A percentile compares a stretch with the other conserved stretches of the same genome.
Conservation (phyloP, 30 jellyfish, hydroid and myxozoan genomes). For the Chrysaora quinquecirrha region DNA sequence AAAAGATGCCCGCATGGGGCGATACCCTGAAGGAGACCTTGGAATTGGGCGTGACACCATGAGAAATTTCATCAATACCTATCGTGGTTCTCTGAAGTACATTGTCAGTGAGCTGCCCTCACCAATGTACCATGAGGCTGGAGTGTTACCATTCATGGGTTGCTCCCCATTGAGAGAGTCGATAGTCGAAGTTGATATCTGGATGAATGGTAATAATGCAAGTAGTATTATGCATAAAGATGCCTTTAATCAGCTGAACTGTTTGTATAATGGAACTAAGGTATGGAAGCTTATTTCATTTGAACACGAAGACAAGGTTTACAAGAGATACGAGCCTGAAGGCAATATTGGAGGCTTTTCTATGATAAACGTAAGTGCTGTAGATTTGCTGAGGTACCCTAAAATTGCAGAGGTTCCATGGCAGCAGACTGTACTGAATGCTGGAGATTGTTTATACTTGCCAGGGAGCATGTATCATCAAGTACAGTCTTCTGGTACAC, state of each 20-base stretch:
- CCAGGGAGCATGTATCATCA: conserved; percentile 93
- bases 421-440: conserved; percentile 64
- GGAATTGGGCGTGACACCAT: conserved; percentile 87
- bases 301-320: conserved; percentile 45
- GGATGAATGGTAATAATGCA: conserved; percentile 89
- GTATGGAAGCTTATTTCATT: conserved; percentile 77
- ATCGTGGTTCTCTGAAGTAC: conserved; percentile 67
- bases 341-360: conserved; percentile 72
- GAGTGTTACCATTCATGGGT: conserved; percentile 57
- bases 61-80: conserved; percentile 65
- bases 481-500: conserved; percentile 76
- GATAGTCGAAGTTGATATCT: conserved; percentile 79
- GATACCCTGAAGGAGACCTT: conserved; percentile 67
- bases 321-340: conserved; percentile 42
- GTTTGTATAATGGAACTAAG: conserved; percentile 85
- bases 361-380: conserved; percentile 65
- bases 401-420: conserved; percentile 77
- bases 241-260: conserved; percentile 83
- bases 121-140: conserved; percentile 79
- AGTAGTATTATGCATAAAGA: conserved; percentile 85
- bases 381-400: conserved; percentile 56
- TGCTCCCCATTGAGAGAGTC: conserved; percentile 71
- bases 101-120: conserved; percentile 89
- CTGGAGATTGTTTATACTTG: conserved; percentile 85
- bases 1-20: conserved; percentile 43